Percentiles rank a stretch among this genome's conserved stretches.
Evolutionary conservation across 2,888 invertebrate genomes (phyloP).

Genomic region (Drosophila rellima): DNA sequence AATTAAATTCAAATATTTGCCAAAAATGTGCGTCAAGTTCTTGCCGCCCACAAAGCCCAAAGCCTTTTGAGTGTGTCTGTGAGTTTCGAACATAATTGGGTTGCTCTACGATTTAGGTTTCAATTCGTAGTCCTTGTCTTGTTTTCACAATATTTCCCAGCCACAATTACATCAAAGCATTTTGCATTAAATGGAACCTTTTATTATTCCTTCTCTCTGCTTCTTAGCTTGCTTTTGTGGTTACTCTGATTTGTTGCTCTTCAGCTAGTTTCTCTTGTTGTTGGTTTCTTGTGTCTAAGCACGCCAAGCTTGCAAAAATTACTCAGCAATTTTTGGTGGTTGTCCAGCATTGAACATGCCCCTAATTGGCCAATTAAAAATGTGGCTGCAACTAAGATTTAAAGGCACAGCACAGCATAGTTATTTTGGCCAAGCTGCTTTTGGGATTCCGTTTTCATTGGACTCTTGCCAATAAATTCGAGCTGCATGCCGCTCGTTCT

Average conservation of each 20-base stretch:
- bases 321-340: slow-evolving; percentile 59
- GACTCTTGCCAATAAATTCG: slow-evolving; percentile 43
- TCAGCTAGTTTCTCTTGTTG: background rate
- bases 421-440: slow-evolving; percentile 34
- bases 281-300: slow-evolving; percentile 50
- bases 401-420: slow-evolving; percentile 17
- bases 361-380: slow-evolving; percentile 76
- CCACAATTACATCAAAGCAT: slow-evolving; percentile 81
- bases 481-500: slow-evolving; percentile 20
- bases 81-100: slow-evolving; percentile 69
- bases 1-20: slow-evolving; percentile 80
- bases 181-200: slow-evolving; percentile 72
- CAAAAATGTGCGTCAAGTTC: slow-evolving; percentile 58
- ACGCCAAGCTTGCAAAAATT: slow-evolving; percentile 66
- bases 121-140: slow-evolving; percentile 26
- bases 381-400: slow-evolving; percentile 39
- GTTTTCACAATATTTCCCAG: slow-evolving; percentile 36
- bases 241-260: slow-evolving; percentile 29
- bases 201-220: slow-evolving; percentile 49
- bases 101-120: slow-evolving; percentile 43
- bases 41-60: slow-evolving; percentile 26
- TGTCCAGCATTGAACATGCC: slow-evolving; percentile 29
- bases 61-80: background rate
- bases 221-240: slow-evolving; percentile 40
- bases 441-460: slow-evolving; percentile 23